These are phyloP conservation scores for Brachionus manjavacas DNA, from an alignment of 1,140 invertebrate species.

Conservation along the genomic window DNA sequence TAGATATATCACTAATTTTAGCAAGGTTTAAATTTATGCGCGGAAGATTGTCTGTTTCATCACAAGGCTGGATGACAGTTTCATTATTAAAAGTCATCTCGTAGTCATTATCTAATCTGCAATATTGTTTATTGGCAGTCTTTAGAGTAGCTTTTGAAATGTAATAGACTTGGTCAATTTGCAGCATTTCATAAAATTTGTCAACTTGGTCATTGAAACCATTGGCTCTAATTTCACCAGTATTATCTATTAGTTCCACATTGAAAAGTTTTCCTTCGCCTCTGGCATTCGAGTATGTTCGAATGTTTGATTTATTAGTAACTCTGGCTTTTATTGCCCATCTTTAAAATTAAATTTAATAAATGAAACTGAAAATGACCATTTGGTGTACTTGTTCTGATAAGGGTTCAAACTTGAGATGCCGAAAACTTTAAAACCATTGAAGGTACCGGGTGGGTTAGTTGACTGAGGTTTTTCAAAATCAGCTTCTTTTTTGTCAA, in stretches of 20 bases:
- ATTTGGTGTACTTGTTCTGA: slow-evolving; percentile 30
- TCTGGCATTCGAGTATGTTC: slow-evolving; percentile 80
- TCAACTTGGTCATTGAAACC: slow-evolving; percentile 84
- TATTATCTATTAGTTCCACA: slow-evolving; percentile 85
- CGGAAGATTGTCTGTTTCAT: slow-evolving; percentile 67
- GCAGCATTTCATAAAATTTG: slow-evolving; percentile 80
- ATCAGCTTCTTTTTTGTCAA: slow-evolving; percentile 21
- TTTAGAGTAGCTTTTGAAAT: slow-evolving; percentile 76
- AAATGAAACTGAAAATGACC: neutral
- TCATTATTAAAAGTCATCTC: slow-evolving; percentile 85
- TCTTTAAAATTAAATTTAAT: slow-evolving; percentile 56
- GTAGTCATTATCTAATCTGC: slow-evolving; percentile 81
- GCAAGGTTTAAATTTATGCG: slow-evolving; percentile 76
- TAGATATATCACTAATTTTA: slow-evolving; percentile 70
- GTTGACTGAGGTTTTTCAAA: neutral
- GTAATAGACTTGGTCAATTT: slow-evolving; percentile 76
- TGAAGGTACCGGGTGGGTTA: slow-evolving; percentile 11
- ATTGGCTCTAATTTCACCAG: slow-evolving; percentile 87
- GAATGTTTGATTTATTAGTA: slow-evolving; percentile 72
- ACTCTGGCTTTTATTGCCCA: slow-evolving; percentile 89
- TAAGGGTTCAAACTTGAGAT: slow-evolving; percentile 39
- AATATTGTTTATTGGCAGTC: slow-evolving; percentile 83
- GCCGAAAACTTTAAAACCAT: slow-evolving; percentile 38
- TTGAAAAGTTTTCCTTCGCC: slow-evolving; percentile 90
- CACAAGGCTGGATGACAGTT: slow-evolving; percentile 60